Base-by-base conservation (phyloP, 92 coral and sea anemone species). In the Galaxea fascicularis region DNA sequence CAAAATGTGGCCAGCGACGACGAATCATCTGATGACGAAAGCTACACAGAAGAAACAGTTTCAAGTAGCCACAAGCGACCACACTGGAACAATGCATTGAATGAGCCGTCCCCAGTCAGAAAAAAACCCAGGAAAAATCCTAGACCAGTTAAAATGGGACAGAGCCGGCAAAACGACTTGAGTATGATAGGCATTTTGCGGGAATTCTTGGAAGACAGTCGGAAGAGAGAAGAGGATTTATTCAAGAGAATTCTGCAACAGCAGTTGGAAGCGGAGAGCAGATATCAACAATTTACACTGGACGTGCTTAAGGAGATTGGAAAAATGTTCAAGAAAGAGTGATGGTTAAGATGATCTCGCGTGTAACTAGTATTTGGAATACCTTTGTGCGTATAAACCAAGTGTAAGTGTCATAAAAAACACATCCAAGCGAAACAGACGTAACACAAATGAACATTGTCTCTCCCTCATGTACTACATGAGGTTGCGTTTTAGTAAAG, bases 281-380 rank as follows among this genome's bases (percentile, higher is more conserved):
- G 98, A 65, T 92, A 94, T 78, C 98, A 94, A 63, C 94, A 94
- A 63, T 94, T 94, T 74, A 94, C 95, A 11, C 82, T 94, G 24
- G 93, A 92, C 24, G 98, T 94, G 13, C 84, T 94, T 56, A 89
- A 86, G 86, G 98, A 94, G 68, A 94, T 94, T 15, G 98, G 95
- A 11, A 88, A 89, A 53, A 82, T 94, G 74, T 92, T 94, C 65
- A 92, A 91, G 31, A 76, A 69, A 24, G 85, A 83, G 7, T 83
- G 66, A 83, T 22, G 2, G 12, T 70, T 2, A 6, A 18, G 17
- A 17, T 11, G 27, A 46, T 67, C 4, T 11, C 11, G 24, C 66
- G 14, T 21, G 66, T 60, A 7, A 57, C 18, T 16, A 15, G 21
- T 16, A 57, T 17, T 17, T 20, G 4, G 9, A 17, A 57, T 57